These are phyloP conservation scores for Thysanoteuthis rhombus DNA, from an alignment of 2,888 invertebrate species.

Conservation along the genomic window DNA sequence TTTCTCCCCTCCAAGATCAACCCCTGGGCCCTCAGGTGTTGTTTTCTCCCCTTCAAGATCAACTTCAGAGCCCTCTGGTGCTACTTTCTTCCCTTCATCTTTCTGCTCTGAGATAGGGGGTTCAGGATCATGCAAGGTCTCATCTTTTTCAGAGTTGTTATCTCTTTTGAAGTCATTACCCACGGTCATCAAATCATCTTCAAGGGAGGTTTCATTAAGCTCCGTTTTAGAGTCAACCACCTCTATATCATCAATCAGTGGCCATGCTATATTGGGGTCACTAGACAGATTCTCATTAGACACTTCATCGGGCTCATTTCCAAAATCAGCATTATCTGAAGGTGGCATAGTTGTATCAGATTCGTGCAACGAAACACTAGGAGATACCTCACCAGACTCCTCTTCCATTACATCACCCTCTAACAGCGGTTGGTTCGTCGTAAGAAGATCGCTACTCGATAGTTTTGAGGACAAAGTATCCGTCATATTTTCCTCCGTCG, in stretches of 20 bases:
- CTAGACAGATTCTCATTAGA: not conserved
- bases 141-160: not conserved
- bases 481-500: not conserved
- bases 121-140: not conserved
- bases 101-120: not conserved
- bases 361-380: not conserved
- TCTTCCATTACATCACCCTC: not conserved
- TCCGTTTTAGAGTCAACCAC: not conserved
- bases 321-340: not conserved
- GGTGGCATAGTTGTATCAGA: not conserved
- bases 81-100: not conserved
- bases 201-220: not conserved
- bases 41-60: not conserved
- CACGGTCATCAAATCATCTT: not conserved
- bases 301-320: not conserved
- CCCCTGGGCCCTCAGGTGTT: not conserved
- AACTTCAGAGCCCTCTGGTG: not conserved
- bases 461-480: not conserved
- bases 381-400: not conserved
- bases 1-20: not conserved
- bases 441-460: not conserved
- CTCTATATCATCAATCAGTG: not conserved
- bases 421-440: not conserved
- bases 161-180: not conserved
- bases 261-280: not conserved